A percentile compares a stretch with the other conserved stretches of the same genome.
Evolutionary conservation across 1,140 invertebrate genomes (phyloP).

Genomic region (Batillaria attramentaria): DNA sequence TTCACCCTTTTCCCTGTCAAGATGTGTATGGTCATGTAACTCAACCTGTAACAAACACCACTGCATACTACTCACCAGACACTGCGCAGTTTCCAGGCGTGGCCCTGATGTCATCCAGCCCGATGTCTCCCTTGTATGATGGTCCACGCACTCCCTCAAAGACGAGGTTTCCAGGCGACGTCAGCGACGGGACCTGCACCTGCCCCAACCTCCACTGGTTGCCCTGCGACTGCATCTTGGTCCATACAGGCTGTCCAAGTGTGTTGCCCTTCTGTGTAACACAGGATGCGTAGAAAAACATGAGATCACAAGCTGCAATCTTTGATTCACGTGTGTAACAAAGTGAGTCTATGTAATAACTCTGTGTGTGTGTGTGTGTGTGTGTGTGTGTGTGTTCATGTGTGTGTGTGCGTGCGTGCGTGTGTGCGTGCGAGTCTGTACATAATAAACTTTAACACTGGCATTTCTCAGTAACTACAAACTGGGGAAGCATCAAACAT

Average conservation of each 20-base stretch:
- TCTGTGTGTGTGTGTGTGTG: constrained; percentile 3
- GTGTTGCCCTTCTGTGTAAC: constrained; percentile 17
- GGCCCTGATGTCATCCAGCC: constrained; percentile 80
- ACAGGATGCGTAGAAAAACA: neutral
- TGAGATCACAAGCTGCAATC: neutral
- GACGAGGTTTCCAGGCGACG: constrained; percentile 5
- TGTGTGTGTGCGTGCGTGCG: constrained; percentile 8
- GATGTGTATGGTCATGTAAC: neutral
- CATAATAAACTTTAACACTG: too few relatives aligned
- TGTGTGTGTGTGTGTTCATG: constrained; percentile 4
- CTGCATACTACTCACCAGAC: constrained; percentile 35
- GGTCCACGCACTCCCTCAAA: constrained; percentile 74
- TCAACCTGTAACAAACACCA: neutral
- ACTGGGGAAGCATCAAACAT: neutral
- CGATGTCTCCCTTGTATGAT: constrained; percentile 77
- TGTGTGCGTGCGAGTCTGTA: too few relatives aligned
- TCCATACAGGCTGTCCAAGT: constrained; percentile 53
- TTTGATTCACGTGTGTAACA: neutral
- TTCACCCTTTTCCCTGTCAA: neutral
- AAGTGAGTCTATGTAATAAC: too few relatives aligned
- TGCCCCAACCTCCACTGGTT: constrained; percentile 55
- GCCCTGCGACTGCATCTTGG: constrained; percentile 53
- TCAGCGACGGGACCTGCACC: constrained; percentile 44
- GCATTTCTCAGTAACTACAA: too few relatives aligned
- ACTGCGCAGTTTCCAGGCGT: constrained; percentile 70